Conservation (phyloP, 2,888 invertebrate species). For the Melangyna quadrimaculata region DNA sequence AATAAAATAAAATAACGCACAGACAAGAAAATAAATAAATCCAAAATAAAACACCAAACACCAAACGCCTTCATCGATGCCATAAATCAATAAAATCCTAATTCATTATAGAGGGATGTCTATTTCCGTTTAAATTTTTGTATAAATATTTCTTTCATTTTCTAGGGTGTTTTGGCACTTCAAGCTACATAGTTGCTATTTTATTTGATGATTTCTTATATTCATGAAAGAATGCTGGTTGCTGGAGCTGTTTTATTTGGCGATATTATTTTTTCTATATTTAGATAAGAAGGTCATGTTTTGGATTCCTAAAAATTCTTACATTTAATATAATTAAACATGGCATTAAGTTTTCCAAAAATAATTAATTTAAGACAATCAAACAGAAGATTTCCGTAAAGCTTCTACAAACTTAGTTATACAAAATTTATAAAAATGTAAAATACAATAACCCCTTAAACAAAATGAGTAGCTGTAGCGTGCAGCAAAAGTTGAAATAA, state of each 20-base stretch:
- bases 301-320: not conserved
- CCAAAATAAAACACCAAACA: not conserved
- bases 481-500: too few species aligned
- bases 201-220: constrained; percentile 40
- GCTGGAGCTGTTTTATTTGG: constrained; percentile 13
- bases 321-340: not conserved
- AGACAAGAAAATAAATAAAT: not conserved
- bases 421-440: too few species aligned
- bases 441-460: too few species aligned
- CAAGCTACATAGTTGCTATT: constrained; percentile 42
- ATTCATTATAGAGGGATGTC: constrained; percentile 47
- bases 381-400: too few species aligned
- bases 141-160: not conserved
- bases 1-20: constrained; percentile 15
- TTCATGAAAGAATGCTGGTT: constrained; percentile 17
- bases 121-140: constrained; percentile 23
- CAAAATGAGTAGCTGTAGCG: too few species aligned
- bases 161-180: constrained; percentile 6
- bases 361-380: too few species aligned
- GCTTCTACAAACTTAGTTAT: not conserved
- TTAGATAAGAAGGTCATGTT: not conserved
- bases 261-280: not conserved
- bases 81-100: constrained; percentile 65
- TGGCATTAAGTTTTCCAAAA: not conserved
- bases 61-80: constrained; percentile 39